Evolutionary conservation across 2,888 invertebrate genomes (phyloP).

Genomic region (Rambutsinella grinnellia): DNA sequence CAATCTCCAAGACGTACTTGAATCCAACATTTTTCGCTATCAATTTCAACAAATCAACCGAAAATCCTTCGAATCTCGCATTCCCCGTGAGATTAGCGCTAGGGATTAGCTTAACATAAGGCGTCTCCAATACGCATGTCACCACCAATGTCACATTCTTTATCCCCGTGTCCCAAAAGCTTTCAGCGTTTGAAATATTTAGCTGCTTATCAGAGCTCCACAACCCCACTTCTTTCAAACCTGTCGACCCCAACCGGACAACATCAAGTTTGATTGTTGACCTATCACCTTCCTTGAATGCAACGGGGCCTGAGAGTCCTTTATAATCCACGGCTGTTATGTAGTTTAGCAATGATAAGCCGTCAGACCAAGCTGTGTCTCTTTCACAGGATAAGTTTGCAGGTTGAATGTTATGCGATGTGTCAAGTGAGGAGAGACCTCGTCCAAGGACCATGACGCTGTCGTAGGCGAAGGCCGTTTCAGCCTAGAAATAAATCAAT

Average conservation of each 20-base stretch:
- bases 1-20: slow-evolving; percentile 85
- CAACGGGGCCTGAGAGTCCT: slow-evolving; percentile 89
- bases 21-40: slow-evolving; percentile 89
- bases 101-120: slow-evolving; percentile 90
- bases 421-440: slow-evolving; percentile 72
- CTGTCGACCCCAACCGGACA: slow-evolving; percentile 83
- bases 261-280: slow-evolving; percentile 88
- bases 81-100: slow-evolving; percentile 88
- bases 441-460: slow-evolving; percentile 62
- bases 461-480: slow-evolving; percentile 62
- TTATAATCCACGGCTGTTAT: slow-evolving; percentile 82
- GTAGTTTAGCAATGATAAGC: slow-evolving; percentile 81
- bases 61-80: slow-evolving; percentile 90
- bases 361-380: slow-evolving; percentile 84
- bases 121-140: slow-evolving; percentile 86
- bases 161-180: slow-evolving; percentile 85
- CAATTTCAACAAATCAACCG: slow-evolving; percentile 86
- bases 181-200: slow-evolving; percentile 85
- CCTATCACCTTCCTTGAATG: slow-evolving; percentile 87
- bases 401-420: slow-evolving; percentile 77
- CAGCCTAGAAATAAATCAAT: slow-evolving; percentile 44
- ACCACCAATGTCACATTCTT: slow-evolving; percentile 90
- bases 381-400: slow-evolving; percentile 86
- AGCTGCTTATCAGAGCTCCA: slow-evolving; percentile 84
- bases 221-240: slow-evolving; percentile 83